Percentiles rank a stretch among this genome's conserved stretches.
Evolutionary conservation across 1,140 invertebrate species (phyloP).

Genomic region (Anoplophora glabripennis): DNA sequence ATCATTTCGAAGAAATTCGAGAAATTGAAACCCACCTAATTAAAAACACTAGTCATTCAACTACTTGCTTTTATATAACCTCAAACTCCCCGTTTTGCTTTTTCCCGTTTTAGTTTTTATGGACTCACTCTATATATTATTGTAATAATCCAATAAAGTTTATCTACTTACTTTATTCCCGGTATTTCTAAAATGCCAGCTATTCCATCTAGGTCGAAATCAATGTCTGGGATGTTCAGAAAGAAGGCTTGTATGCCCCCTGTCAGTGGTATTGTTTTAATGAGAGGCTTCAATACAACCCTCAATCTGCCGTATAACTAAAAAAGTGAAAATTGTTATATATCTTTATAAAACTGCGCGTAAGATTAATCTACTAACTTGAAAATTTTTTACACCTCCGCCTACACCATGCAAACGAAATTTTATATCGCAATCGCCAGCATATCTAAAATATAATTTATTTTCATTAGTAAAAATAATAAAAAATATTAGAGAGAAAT

Average conservation of each 20-base stretch:
- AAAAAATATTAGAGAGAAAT: neutral
- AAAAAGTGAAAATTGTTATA: slow-evolving; percentile 15
- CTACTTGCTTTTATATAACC: too few relatives aligned
- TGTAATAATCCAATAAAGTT: too few relatives aligned
- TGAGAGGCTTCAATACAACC: slow-evolving; percentile 87
- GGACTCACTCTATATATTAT: too few relatives aligned
- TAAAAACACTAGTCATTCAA: too few relatives aligned
- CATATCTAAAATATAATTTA: slow-evolving; percentile 64
- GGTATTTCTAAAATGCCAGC: slow-evolving; percentile 76
- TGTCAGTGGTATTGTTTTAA: slow-evolving; percentile 79
- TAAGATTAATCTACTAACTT: slow-evolving; percentile 17
- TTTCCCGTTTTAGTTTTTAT: too few relatives aligned
- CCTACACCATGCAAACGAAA: slow-evolving; percentile 71
- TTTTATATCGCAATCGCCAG: slow-evolving; percentile 88
- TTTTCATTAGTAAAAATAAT: neutral
- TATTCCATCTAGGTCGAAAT: slow-evolving; percentile 89
- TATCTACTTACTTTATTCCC: slow-evolving; percentile 52
- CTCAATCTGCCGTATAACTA: slow-evolving; percentile 82
- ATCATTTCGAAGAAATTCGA: too few relatives aligned
- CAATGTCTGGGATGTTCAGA: slow-evolving; percentile 87
- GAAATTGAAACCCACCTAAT: too few relatives aligned
- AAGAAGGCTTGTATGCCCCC: slow-evolving; percentile 91
- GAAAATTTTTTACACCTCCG: slow-evolving; percentile 86
- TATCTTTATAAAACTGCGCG: neutral
- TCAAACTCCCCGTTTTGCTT: too few relatives aligned